A percentile compares a stretch with the other conserved stretches of the same genome.
Conservation (phyloP, 2,113 vertebrate species). For the Bambusicola thoracicus region DNA sequence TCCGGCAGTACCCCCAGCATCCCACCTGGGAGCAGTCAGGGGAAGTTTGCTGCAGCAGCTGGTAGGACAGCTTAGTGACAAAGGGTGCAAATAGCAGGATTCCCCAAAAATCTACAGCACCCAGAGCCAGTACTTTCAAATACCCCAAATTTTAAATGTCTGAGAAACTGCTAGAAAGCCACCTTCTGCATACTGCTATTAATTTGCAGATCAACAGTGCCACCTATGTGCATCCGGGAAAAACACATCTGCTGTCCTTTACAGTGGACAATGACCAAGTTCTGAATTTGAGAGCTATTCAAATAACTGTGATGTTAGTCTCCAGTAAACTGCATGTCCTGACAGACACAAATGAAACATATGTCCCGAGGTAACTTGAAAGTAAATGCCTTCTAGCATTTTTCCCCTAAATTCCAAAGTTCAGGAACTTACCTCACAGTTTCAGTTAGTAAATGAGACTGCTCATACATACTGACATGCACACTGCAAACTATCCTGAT, state of each 20-base stretch:
- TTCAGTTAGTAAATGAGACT: neutral
- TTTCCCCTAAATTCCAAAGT: neutral
- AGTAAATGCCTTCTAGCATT: neutral
- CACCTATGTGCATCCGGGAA: neutral
- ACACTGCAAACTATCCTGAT: neutral
- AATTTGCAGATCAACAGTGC: conserved; percentile 10
- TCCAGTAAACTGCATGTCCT: neutral
- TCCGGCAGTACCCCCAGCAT: neutral
- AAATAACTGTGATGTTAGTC: fast-evolving
- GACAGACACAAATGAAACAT: neutral
- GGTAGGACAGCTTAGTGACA: neutral
- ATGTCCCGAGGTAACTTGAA: neutral
- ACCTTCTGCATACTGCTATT: neutral
- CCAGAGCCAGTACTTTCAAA: neutral
- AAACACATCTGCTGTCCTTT: neutral
- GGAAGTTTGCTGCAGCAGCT: neutral
- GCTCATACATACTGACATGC: neutral
- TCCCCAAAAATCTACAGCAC: neutral
- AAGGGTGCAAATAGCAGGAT: neutral
- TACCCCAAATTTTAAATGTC: neutral
- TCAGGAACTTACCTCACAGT: neutral
- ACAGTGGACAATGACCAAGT: neutral
- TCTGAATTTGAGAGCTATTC: neutral
- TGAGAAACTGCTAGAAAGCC: conserved; percentile 45
- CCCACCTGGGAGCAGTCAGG: neutral